Evolutionary conservation across 2,797 vertebrate genomes (phyloP).

Genomic region (Xyrichtys novacula): DNA sequence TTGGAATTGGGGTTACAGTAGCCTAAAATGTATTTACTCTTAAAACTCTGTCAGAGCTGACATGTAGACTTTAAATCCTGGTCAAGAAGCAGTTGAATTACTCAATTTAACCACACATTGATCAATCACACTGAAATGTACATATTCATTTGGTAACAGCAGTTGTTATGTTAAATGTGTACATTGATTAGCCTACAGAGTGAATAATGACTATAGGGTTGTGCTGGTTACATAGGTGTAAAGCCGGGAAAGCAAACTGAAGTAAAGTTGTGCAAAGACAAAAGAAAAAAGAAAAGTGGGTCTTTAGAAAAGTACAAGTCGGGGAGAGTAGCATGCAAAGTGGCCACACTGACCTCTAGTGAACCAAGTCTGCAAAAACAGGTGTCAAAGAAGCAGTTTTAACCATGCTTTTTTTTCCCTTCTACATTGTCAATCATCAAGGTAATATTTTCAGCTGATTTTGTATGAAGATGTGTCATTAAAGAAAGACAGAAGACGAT

Average conservation of each 20-base stretch:
- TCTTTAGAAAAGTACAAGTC: conserved; percentile 58
- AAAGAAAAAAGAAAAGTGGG: conserved; percentile 62
- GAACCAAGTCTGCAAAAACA: conserved; percentile 84
- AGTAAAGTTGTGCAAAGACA: conserved; percentile 61
- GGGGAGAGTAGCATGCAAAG: conserved; percentile 79
- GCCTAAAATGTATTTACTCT: background rate
- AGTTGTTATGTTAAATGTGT: background rate
- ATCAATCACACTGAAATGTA: background rate
- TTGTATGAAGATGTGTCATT: conserved; percentile 36
- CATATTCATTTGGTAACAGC: background rate
- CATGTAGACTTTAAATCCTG: background rate
- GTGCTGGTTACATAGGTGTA: conserved; percentile 42
- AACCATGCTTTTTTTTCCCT: conserved; percentile 24
- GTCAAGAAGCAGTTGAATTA: too few relatives aligned
- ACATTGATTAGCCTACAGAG: background rate
- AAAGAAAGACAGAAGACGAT: conserved; percentile 82
- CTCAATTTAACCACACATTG: too few relatives aligned
- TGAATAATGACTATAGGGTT: conserved; percentile 11
- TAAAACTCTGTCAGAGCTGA: background rate
- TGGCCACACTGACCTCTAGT: conserved; percentile 70
- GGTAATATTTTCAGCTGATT: conserved; percentile 21
- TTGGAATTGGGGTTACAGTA: background rate
- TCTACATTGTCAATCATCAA: conserved; percentile 40
- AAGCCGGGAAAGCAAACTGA: conserved; percentile 63
- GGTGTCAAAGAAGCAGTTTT: conserved; percentile 47